Conservation (phyloP, 2,113 vertebrate genomes). For the Tautogolabrus adspersus region DNA sequence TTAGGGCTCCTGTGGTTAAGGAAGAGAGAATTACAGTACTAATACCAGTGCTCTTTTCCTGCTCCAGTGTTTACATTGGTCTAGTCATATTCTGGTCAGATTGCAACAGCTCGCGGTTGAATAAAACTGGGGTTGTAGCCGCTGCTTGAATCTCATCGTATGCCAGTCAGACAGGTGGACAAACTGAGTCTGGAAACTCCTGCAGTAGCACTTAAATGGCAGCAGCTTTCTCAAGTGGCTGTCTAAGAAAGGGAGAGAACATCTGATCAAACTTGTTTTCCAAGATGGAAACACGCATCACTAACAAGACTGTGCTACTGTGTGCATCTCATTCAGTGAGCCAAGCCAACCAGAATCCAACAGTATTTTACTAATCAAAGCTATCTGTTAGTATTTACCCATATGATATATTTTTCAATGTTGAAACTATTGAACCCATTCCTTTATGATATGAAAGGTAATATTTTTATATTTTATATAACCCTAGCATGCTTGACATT, state of each 20-base stretch:
- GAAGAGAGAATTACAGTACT: constrained; percentile 66
- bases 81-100: constrained; percentile 66
- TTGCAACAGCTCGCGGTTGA: constrained; percentile 66
- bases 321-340: constrained; percentile 15
- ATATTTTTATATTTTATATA: no score
- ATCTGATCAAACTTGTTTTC: constrained; percentile 53
- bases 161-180: constrained; percentile 81
- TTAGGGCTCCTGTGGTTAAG: constrained; percentile 71
- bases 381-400: constrained; percentile 22
- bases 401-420: constrained; percentile 4
- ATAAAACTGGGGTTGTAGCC: constrained; percentile 65
- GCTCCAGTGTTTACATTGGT: constrained; percentile 68
- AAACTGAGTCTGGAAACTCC: constrained; percentile 73
- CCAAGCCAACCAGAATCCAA: constrained; percentile 26
- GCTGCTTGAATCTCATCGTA: constrained; percentile 55
- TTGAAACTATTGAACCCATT: no score
- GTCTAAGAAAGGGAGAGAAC: constrained; percentile 38
- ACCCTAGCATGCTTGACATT: no score
- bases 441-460: no score
- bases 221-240: constrained; percentile 43
- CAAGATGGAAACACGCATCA: constrained; percentile 43
- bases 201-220: constrained; percentile 48
- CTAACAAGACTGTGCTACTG: constrained; percentile 27
- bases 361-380: not conserved
- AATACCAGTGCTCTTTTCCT: constrained; percentile 69